Evolutionary conservation across 2,113 vertebrate genomes (phyloP), one percentile per base, ranked within the genome.

Genomic region (Ahaetulla prasina): DNA sequence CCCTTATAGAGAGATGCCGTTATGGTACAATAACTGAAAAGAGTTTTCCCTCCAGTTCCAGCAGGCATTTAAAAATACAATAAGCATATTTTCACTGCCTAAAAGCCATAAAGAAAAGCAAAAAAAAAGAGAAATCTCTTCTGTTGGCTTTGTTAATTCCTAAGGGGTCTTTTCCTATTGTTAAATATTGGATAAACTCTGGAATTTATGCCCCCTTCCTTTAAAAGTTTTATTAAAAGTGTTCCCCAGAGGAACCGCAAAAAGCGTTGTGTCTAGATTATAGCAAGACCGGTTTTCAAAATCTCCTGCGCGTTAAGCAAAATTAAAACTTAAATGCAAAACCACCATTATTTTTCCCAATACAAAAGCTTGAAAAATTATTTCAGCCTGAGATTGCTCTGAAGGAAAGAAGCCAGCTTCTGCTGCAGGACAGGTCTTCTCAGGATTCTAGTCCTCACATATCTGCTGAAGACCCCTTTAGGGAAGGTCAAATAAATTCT

Each of bases 221-320:
- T 80, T 47, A 84, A 80, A 52, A 30, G 52, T 84, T 85, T 89
- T 89, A 89, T 92, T 92, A 84, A 84, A 92, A 90, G 6, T 6
- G 5, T 3, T 90, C 85, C 92, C 57, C 35, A 1, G 60, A 50
- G 60, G 30, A 49, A 55, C 47, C 18, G 20, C 52, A 80, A 90
- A 87, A 47, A 10, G 60, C 39, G 10, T 16, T 90, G 50, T 55
- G 25, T 88, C 50, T 22, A 90, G 60, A 88, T 88, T 55, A 55
- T 47, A 88, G 87, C 35, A 68, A 74, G 68, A 74, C 45, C 16
- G 43, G 2, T n/a, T 87, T 52, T 47, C 18, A 80, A 30, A 90
- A 39, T 14, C 5, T 54, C 23, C 85, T 54, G 47, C 39, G 8
- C 47, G 74, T 80, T 54, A 93, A 92, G 35, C 35, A 53, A 53